Base-by-base conservation (phyloP, 2,113 vertebrate species). In the Hassar affinis region DNA sequence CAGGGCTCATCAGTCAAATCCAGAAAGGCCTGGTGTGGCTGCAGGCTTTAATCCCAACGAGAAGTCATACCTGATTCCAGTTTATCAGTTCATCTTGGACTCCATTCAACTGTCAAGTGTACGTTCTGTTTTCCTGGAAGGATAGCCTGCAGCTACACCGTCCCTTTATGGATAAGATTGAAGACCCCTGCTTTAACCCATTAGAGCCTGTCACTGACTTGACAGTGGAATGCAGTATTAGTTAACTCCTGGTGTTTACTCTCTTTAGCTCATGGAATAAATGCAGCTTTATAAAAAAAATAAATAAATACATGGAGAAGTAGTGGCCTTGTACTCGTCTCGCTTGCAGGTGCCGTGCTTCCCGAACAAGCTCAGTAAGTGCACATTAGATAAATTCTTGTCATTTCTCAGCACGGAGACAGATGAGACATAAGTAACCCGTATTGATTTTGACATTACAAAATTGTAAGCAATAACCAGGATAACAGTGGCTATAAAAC, bases 371-470 rank as follows among this genome's bases (percentile, higher is more conserved):
- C 35, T 27, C 61, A 45, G 78, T 82, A 79, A 82, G 80, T 85
- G 84, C 77, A 68, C 54, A 64, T 81, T 69, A 64, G 71, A 87
- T 85, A 77, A 80, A 78, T 78, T 80, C 62, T 84, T 68, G 80
- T 85, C 86, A 78, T 82, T 76, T 62, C 71, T 1, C 25, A 45
- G 84, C 54, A 61, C 12, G 72, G 71, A 84, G 69, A 79, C 59
- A 27, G 80, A 79, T 35, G 54, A 75, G 59, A 75, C 84, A 64
- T 85, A 85, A 87, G 86, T 87, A 85, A 87, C 82, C 84, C 56
- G 77, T 85, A 87, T 87, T 87, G 86, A 87, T 87, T 87, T 87
- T 85, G 78, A 83, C 86, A 87, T 87, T 74, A 87, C 81, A 84
- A 56, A 71, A 81, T 87, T 87, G 86, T 87, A 85, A 87, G 86